phyloP scores from a whole-genome alignment of 37 sponge, comb jelly and placozoan species.

The Spongilla lacustris region DNA sequence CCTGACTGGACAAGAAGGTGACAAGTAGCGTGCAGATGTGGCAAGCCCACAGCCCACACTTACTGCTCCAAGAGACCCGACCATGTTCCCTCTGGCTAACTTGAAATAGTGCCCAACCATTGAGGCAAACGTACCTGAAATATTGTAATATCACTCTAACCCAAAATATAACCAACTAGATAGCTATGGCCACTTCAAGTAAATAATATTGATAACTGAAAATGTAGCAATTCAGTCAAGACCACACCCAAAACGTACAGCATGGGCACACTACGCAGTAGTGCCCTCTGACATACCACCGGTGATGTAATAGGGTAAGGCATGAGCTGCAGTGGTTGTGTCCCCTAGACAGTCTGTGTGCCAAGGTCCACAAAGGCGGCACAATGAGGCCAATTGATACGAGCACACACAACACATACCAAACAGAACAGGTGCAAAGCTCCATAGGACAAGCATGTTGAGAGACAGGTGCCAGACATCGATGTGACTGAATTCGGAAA shows the following conservation, averaged over 20 bases:
- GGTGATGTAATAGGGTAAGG: constrained; percentile 18
- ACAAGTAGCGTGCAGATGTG: neutral
- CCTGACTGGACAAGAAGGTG: constrained; percentile 41
- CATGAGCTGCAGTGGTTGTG: neutral
- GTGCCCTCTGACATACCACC: neutral
- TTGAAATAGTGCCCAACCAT: constrained; percentile 38
- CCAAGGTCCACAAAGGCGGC: neutral
- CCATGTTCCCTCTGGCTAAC: neutral
- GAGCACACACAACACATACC: neutral
- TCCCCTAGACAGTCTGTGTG: neutral
- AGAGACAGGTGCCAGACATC: constrained; percentile 64
- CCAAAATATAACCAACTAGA: neutral
- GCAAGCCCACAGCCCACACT: constrained; percentile 7
- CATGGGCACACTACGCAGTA: neutral
- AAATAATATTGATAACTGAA: too few relatives aligned
- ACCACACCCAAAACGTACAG: too few relatives aligned
- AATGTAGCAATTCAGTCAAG: too few relatives aligned
- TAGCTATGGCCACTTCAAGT: neutral
- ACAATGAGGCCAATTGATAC: neutral
- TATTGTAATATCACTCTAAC: too few relatives aligned
- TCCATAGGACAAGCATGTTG: constrained; percentile 80
- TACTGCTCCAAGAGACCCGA: constrained; percentile 64
- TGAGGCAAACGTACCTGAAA: constrained; percentile 49
- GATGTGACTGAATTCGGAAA: constrained; percentile 69
- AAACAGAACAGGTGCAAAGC: constrained; percentile 48